Evolutionary conservation across 2,113 vertebrate genomes (phyloP).

Genomic region (Leptosomus discolor): DNA sequence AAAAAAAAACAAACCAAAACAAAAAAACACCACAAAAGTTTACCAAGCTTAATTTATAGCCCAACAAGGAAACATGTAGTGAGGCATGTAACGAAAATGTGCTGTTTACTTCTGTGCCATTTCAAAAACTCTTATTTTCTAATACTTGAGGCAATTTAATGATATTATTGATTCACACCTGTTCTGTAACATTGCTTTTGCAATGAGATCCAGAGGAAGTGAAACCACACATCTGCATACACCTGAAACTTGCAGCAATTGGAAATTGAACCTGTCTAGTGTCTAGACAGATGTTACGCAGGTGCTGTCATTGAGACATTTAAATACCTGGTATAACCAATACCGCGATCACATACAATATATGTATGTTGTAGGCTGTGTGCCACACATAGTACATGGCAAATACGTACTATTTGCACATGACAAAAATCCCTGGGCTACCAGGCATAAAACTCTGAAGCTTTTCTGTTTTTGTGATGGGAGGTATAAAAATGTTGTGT

Average conservation of each 20-base stretch:
- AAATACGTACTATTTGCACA: neutral
- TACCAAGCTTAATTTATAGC: neutral
- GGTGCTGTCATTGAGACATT: neutral
- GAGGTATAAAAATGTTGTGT: neutral
- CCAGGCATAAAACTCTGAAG: neutral
- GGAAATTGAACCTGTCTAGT: neutral
- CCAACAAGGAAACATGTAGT: neutral
- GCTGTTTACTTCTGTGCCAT: neutral
- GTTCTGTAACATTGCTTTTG: neutral
- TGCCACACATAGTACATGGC: too few relatives aligned
- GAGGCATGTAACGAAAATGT: neutral
- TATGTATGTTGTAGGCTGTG: neutral
- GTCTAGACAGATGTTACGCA: neutral
- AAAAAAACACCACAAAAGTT: neutral
- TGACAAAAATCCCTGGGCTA: neutral
- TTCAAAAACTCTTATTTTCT: neutral
- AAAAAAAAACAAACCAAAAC: neutral
- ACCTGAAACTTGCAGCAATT: neutral
- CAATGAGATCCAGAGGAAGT: neutral
- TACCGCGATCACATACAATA: fast-evolving
- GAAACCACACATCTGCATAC: neutral
- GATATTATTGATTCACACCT: slow-evolving; percentile 26
- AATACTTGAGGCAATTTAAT: neutral
- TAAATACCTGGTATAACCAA: neutral
- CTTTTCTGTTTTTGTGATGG: neutral